These are phyloP conservation scores for Oreortyx pictus DNA, from an alignment of 2,797 vertebrate species.

Conservation along the genomic window DNA sequence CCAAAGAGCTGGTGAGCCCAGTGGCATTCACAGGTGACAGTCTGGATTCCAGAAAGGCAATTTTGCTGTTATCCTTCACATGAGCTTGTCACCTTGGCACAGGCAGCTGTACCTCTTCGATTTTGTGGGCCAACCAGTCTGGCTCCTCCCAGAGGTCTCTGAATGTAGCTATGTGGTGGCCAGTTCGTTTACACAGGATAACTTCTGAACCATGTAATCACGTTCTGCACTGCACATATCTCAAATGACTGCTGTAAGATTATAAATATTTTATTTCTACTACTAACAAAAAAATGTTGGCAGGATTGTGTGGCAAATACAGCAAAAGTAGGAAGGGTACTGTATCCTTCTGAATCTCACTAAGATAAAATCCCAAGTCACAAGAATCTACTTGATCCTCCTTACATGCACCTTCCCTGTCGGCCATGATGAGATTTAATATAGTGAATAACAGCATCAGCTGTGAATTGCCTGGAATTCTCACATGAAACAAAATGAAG, in stretches of 20 bases:
- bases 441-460: background rate
- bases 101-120: background rate
- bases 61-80: background rate
- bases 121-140: background rate
- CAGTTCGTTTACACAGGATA: background rate
- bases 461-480: slow-evolving; percentile 18
- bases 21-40: background rate
- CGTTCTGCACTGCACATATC: background rate
- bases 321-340: background rate
- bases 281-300: background rate
- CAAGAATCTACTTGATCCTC: background rate
- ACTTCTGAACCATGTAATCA: background rate
- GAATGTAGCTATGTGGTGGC: background rate
- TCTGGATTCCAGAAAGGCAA: background rate
- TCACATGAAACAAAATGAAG: background rate
- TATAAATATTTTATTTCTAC: background rate
- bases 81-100: background rate
- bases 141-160: background rate
- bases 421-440: background rate
- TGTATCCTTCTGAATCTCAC: background rate
- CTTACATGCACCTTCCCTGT: background rate
- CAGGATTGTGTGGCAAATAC: background rate
- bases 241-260: background rate
- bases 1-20: background rate
- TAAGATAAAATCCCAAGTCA: background rate